Conservation (phyloP, 64 coral and sea anemone species). For the Porites lutea region DNA sequence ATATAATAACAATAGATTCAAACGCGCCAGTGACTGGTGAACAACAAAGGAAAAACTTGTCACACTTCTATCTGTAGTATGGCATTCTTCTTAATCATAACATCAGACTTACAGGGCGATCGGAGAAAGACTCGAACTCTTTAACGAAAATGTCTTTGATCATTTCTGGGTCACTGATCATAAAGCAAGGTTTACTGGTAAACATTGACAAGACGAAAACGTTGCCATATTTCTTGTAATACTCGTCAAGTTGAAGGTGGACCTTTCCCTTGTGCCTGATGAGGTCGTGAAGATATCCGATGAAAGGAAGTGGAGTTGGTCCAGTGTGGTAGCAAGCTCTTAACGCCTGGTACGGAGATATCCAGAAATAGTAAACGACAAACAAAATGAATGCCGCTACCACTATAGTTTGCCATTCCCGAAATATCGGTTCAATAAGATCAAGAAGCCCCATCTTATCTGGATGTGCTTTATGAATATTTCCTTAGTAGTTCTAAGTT, state of each 20-base stretch:
- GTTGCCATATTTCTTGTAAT: slow-evolving; percentile 54
- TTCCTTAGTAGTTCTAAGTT: too few species aligned
- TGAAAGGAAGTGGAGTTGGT: slow-evolving; percentile 10
- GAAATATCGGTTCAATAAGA: background rate
- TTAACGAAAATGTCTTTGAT: slow-evolving; percentile 53
- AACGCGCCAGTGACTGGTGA: too few species aligned
- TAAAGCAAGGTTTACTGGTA: background rate
- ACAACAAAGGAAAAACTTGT: too few species aligned
- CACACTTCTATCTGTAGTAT: too few species aligned
- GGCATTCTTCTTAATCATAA: background rate
- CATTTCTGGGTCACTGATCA: slow-evolving; percentile 36
- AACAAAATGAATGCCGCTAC: background rate
- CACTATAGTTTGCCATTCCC: background rate
- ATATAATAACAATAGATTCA: too few species aligned
- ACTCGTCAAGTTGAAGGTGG: slow-evolving; percentile 37
- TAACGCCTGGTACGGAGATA: background rate
- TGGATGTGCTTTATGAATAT: too few species aligned
- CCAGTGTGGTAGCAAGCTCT: slow-evolving; percentile 4
- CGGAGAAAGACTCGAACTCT: slow-evolving; percentile 46
- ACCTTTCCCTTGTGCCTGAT: slow-evolving; percentile 37
- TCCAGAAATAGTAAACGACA: background rate
- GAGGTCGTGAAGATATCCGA: background rate
- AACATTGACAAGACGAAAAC: background rate
- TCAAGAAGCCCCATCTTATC: background rate
- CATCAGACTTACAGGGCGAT: slow-evolving; percentile 45